phyloP scores from a whole-genome alignment of 2,797 vertebrate species.

The Heliangelus exortis region DNA sequence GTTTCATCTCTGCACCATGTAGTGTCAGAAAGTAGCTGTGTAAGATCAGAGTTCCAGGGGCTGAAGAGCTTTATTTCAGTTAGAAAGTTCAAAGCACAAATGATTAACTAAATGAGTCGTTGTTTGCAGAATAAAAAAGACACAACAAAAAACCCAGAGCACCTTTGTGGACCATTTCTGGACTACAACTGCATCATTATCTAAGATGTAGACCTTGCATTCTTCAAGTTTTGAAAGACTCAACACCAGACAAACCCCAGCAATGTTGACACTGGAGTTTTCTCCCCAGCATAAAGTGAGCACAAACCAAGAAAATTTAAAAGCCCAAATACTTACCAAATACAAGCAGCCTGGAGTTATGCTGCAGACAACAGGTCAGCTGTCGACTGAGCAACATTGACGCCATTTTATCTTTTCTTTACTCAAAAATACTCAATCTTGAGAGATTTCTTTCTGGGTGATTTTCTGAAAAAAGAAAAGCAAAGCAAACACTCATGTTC shows the following conservation, averaged over 20 bases:
- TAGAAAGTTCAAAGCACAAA: neutral
- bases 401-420: conserved; percentile 80
- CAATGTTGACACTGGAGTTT: neutral
- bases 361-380: conserved; percentile 79
- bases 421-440: neutral
- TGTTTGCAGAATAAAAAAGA: neutral
- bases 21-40: neutral
- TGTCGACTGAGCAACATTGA: conserved; percentile 83
- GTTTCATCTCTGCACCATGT: rapidly evolving
- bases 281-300: rapidly evolving
- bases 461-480: conserved; percentile 2
- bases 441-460: neutral
- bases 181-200: neutral
- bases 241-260: neutral
- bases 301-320: neutral
- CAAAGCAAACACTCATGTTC: neutral
- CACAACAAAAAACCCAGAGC: neutral
- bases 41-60: neutral
- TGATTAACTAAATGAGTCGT: neutral
- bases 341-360: conserved; percentile 76
- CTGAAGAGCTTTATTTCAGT: neutral
- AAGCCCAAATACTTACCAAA: conserved; percentile 77
- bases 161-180: neutral
- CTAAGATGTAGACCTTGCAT: neutral
- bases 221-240: neutral